These are phyloP conservation scores for Brachymystax lenok DNA, from an alignment of 2,797 vertebrate species.

Conservation along the genomic window DNA sequence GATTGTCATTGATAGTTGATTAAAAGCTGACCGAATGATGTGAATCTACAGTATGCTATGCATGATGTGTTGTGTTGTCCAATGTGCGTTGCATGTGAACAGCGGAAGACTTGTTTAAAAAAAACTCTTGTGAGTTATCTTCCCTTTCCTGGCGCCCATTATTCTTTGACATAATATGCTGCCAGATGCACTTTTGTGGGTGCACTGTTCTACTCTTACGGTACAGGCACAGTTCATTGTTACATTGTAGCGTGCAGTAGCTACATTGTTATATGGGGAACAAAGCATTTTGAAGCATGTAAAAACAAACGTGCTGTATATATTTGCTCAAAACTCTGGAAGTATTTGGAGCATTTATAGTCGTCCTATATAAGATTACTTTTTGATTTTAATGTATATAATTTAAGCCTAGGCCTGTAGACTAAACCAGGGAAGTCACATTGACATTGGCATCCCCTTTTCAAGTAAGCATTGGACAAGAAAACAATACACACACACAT, in stretches of 20 bases:
- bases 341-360: no score
- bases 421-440: no score
- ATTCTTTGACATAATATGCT: background rate
- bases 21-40: no score
- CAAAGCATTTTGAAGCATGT: background rate
- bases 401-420: background rate
- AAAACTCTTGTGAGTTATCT: background rate
- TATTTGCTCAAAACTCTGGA: background rate
- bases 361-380: no score
- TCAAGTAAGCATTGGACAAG: no score
- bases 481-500: no score
- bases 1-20: no score
- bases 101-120: constrained; percentile 42
- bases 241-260: background rate
- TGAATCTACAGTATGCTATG: constrained; percentile 69
- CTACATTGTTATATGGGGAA: background rate
- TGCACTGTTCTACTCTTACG: background rate
- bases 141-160: background rate
- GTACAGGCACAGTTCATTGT: background rate
- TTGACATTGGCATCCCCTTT: no score
- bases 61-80: background rate
- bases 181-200: background rate
- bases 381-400: background rate
- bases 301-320: background rate
- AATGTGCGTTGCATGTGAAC: constrained; percentile 73